Evolutionary conservation across 2,113 vertebrate species (phyloP).

Genomic region (Toxostoma redivivum): DNA sequence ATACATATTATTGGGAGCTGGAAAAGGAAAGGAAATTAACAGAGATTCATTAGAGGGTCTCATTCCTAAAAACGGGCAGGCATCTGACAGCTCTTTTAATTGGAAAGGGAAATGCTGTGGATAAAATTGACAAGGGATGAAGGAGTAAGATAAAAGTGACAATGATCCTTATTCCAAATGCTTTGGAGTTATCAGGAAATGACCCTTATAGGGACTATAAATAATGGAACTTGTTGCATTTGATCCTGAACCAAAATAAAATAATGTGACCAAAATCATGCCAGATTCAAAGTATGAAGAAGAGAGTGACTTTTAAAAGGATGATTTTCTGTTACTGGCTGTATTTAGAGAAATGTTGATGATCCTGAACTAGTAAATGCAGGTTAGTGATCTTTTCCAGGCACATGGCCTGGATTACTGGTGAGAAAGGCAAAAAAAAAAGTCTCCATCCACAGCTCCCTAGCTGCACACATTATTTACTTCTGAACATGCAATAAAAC

Average conservation of each 20-base stretch:
- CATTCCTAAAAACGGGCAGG: conserved; percentile 55
- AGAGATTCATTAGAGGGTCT: conserved; percentile 75
- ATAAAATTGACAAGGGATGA: conserved; percentile 51
- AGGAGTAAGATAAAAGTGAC: neutral
- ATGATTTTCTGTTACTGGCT: conserved; percentile 20
- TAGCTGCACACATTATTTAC: neutral
- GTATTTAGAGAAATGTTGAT: conserved; percentile 31
- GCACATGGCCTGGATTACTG: neutral
- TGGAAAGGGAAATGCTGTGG: conserved; percentile 55
- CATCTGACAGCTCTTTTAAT: conserved; percentile 61
- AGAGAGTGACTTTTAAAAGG: neutral
- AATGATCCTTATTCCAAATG: conserved; percentile 24
- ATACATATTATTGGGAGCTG: conserved; percentile 85
- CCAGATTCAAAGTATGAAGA: neutral
- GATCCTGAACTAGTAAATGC: conserved; percentile 16
- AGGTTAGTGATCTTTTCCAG: conserved; percentile 8
- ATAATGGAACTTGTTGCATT: neutral
- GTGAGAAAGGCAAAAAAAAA: neutral
- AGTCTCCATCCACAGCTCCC: neutral
- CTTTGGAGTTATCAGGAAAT: neutral
- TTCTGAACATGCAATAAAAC: conserved; percentile 36
- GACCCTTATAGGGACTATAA: neutral
- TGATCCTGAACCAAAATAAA: conserved; percentile 21
- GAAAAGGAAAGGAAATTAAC: conserved; percentile 82
- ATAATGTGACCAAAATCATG: neutral